These are phyloP conservation scores for Pungitius pungitius DNA, from an alignment of 2,113 vertebrate genomes.

Conservation along the genomic window DNA sequence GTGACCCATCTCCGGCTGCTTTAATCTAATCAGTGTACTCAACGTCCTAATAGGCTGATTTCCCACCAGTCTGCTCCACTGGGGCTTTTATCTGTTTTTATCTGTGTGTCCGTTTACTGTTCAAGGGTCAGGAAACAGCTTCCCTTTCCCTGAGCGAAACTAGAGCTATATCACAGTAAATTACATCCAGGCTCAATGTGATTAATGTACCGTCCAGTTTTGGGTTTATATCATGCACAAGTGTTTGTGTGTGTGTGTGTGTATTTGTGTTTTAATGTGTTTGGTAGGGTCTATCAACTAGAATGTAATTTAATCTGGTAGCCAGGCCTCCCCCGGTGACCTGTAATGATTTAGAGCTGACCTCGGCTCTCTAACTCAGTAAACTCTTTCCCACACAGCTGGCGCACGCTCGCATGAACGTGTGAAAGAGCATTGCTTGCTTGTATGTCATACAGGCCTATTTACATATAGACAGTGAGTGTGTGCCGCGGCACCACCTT, in stretches of 20 bases:
- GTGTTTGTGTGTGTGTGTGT: slow-evolving; percentile 24
- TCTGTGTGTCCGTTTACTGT: slow-evolving; percentile 59
- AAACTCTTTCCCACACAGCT: slow-evolving; percentile 51
- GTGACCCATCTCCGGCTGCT: slow-evolving; percentile 54
- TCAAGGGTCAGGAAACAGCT: slow-evolving; percentile 59
- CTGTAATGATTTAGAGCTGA: slow-evolving; percentile 78
- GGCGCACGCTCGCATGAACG: slow-evolving; percentile 7
- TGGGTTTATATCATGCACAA: slow-evolving; percentile 56
- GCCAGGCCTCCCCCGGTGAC: slow-evolving; percentile 67
- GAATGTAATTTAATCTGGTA: slow-evolving; percentile 77
- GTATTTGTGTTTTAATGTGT: slow-evolving; percentile 62
- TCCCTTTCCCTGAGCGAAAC: slow-evolving; percentile 51
- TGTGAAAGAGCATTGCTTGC: slow-evolving; percentile 17
- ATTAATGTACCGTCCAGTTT: slow-evolving; percentile 71
- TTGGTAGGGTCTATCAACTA: slow-evolving; percentile 68
- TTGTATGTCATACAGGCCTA: slow-evolving; percentile 36
- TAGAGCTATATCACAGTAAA: slow-evolving; percentile 60
- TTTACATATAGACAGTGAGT: slow-evolving; percentile 47
- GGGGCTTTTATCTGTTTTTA: slow-evolving; percentile 69
- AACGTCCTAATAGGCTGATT: slow-evolving; percentile 66
- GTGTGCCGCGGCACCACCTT: slow-evolving; percentile 34
- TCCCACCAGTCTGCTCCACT: slow-evolving; percentile 55
- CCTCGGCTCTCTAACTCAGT: slow-evolving; percentile 74
- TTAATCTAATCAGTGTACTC: slow-evolving; percentile 71
- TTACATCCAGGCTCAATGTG: slow-evolving; percentile 55